Base-by-base conservation (phyloP, 2,888 invertebrate genomes). In the Andrena trimmerana region DNA sequence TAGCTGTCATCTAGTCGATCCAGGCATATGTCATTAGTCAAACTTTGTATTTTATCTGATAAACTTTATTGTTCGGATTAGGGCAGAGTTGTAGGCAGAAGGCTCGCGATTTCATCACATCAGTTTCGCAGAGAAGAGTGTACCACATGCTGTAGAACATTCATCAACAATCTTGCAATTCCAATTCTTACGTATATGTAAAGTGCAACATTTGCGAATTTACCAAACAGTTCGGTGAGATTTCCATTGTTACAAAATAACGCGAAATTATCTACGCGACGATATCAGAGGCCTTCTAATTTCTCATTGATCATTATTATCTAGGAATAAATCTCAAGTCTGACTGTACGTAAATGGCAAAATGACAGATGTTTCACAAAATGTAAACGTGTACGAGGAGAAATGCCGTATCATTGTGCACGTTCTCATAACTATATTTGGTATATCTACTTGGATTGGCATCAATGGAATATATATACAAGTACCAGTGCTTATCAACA, bases 381-480 rank as follows among this genome's bases (percentile, higher is more conserved):
- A 54, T n/a, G 70, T 31, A n/a, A 42, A 54, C 8, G 60, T 16
- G 54, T 62, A 7, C 7, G 60, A 54, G 13, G 50, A 48, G 42
- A 69, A 62, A 50, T 31, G 20, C 16, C n/a, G 29, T 31, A n/a
- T 82, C 31, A 78, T 95, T 85, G 96, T 97, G n/a, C 97, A 97
- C 94, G 91, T 96, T 84, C 94, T 97, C 79, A 96, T 97, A 88
- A 95, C 96, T 85, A 94, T 96, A 88, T 98, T 98, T 94, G 97
- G 97, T 69, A 95, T 97, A 75, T 96, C 96, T 90, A 96, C 98
- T 66, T 98, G 98, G 98, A 96, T 98, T 89, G 97, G 97, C 70
- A 96, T 98, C 83, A 98, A 98, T 94, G 97, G 97, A 13, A 95
- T 97, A 75, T 99, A 96, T 95, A 96, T 98, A 88, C 97, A 98